Evolutionary conservation across 2,888 invertebrate species (phyloP).

Genomic region (Xestia xanthographa): DNA sequence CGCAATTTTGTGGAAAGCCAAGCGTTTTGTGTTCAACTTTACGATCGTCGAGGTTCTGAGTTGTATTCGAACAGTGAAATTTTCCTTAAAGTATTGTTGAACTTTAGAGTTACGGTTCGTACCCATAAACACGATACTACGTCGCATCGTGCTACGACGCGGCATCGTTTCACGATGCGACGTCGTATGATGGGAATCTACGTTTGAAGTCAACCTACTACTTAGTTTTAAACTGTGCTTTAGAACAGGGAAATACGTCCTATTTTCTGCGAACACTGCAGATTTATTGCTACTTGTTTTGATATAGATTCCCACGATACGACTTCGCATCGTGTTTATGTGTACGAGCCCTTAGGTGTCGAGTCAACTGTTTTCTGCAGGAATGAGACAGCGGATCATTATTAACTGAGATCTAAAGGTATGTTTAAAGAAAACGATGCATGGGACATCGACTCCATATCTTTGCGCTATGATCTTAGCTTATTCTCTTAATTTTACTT

Average conservation of each 20-base stretch:
- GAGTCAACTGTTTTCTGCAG: neutral
- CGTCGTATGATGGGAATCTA: too few relatives aligned
- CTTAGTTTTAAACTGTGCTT: too few relatives aligned
- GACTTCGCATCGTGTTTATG: too few relatives aligned
- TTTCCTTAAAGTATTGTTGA: neutral
- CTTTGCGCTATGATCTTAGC: neutral
- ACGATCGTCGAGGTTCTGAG: neutral
- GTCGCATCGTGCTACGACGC: too few relatives aligned
- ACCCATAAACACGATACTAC: too few relatives aligned
- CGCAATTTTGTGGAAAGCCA: neutral
- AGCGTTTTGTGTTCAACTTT: neutral
- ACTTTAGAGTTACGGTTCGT: neutral
- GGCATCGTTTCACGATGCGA: too few relatives aligned
- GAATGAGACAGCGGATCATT: neutral
- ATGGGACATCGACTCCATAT: neutral
- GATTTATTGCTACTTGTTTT: too few relatives aligned
- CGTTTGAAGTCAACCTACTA: too few relatives aligned
- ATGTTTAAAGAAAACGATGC: neutral
- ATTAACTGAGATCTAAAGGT: neutral
- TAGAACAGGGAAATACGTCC: too few relatives aligned
- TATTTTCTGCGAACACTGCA: too few relatives aligned
- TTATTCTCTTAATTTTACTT: neutral
- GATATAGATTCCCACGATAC: too few relatives aligned
- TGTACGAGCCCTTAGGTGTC: neutral
- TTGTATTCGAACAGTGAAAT: neutral